Evolutionary conservation across 2,113 vertebrate genomes (phyloP).

Genomic region (Daphoenositta chrysoptera): DNA sequence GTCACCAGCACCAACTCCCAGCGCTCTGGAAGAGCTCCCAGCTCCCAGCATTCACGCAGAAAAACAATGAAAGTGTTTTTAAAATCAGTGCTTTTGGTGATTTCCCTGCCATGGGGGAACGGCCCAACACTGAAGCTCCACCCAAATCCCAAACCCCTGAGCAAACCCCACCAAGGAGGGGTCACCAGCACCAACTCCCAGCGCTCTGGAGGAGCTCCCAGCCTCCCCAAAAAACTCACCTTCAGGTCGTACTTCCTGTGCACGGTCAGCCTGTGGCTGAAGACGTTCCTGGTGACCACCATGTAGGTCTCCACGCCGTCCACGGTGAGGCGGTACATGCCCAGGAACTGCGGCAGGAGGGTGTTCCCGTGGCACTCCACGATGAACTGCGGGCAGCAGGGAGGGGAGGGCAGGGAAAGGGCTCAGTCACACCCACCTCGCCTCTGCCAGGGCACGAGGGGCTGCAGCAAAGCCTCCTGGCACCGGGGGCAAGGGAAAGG

Average conservation of each 20-base stretch:
- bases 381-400: slow-evolving; percentile 79
- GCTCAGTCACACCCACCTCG: neutral
- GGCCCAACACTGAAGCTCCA: too few relatives aligned
- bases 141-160: neutral
- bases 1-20: too few relatives aligned
- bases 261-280: slow-evolving; percentile 91
- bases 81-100: neutral
- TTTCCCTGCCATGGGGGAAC: too few relatives aligned
- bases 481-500: accelerated
- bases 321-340: slow-evolving; percentile 96
- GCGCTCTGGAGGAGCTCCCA: neutral
- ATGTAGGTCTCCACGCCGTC: slow-evolving; percentile 97
- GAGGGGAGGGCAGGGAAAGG: neutral
- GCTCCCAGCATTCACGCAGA: too few relatives aligned
- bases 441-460: neutral
- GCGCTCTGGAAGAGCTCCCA: too few relatives aligned
- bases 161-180: too few relatives aligned
- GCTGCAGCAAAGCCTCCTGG: neutral
- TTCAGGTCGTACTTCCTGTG: slow-evolving; percentile 97
- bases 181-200: neutral
- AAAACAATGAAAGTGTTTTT: neutral
- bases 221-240: slow-evolving; percentile 62
- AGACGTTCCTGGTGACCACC: slow-evolving; percentile 95
- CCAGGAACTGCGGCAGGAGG: slow-evolving; percentile 94
- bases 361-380: slow-evolving; percentile 98